Conservation (phyloP, 2,113 vertebrate genomes). For the Triplophysa rosa region DNA sequence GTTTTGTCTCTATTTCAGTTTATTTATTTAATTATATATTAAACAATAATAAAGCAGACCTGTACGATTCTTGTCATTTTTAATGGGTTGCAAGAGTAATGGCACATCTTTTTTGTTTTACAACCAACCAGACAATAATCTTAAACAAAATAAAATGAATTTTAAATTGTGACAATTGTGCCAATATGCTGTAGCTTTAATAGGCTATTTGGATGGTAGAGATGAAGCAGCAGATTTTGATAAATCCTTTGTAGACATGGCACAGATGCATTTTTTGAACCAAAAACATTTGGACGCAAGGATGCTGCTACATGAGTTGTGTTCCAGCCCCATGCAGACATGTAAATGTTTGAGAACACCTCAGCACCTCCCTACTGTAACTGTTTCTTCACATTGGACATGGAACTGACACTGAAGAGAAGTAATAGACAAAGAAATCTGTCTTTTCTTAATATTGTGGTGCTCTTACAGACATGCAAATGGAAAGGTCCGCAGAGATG, state of each 20-base stretch:
- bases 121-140: background rate
- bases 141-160: background rate
- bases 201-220: background rate
- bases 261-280: slow-evolving; percentile 10
- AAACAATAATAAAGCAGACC: too few species aligned
- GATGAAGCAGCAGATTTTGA: too few species aligned
- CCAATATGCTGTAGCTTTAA: background rate
- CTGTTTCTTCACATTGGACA: slow-evolving; percentile 26
- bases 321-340: slow-evolving; percentile 7
- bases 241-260: background rate
- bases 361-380: background rate
- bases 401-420: slow-evolving; percentile 1
- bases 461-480: slow-evolving; percentile 30
- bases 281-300: background rate
- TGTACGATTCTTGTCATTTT: too few species aligned
- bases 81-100: too few species aligned
- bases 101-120: background rate
- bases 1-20: too few species aligned
- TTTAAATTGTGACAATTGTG: background rate
- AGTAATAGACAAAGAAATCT: background rate
- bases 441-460: background rate
- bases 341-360: slow-evolving; percentile 15
- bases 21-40: too few species aligned
- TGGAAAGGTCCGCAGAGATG: slow-evolving; percentile 1
- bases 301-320: background rate